Evolutionary conservation across 2,113 vertebrate species (phyloP).

Genomic region (Protomyctophum bolini): DNA sequence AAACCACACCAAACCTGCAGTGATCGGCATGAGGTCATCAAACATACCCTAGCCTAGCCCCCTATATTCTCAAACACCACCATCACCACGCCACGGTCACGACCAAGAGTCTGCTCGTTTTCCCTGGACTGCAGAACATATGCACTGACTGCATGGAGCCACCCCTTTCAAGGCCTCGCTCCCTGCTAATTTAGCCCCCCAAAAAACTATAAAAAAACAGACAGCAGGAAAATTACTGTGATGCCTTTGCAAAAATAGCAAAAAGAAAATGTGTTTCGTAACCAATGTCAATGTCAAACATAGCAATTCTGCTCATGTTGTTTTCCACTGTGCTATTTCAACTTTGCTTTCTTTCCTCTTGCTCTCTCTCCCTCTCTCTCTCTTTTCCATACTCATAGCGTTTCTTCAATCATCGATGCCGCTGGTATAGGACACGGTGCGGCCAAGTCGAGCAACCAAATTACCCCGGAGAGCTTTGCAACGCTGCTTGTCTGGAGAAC

Average conservation of each 20-base stretch:
- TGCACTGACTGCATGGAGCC: neutral
- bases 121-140: neutral
- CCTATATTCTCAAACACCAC: neutral
- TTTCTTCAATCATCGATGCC: slow-evolving; percentile 44
- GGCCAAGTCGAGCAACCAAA: slow-evolving; percentile 49
- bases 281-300: slow-evolving; percentile 48
- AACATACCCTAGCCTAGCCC: neutral
- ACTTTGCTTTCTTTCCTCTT: slow-evolving; percentile 35
- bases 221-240: slow-evolving; percentile 48
- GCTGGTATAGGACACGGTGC: slow-evolving; percentile 14
- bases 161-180: slow-evolving; percentile 21
- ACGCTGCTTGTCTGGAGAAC: slow-evolving; percentile 51
- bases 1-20: neutral
- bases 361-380: slow-evolving; percentile 5
- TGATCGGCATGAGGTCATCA: neutral
- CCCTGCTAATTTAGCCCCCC: slow-evolving; percentile 40
- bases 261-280: slow-evolving; percentile 58
- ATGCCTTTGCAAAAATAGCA: slow-evolving; percentile 47
- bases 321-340: slow-evolving; percentile 52
- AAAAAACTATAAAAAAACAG: slow-evolving; percentile 44
- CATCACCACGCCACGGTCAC: slow-evolving; percentile 1
- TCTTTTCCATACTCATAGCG: slow-evolving; percentile 38
- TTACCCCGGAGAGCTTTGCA: slow-evolving; percentile 36
- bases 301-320: slow-evolving; percentile 36
- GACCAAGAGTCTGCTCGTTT: neutral